A percentile compares a stretch with the other conserved stretches of the same genome.
These are phyloP conservation scores for Sturnus vulgaris DNA, from an alignment of 2,113 vertebrate species.

Conservation along the genomic window DNA sequence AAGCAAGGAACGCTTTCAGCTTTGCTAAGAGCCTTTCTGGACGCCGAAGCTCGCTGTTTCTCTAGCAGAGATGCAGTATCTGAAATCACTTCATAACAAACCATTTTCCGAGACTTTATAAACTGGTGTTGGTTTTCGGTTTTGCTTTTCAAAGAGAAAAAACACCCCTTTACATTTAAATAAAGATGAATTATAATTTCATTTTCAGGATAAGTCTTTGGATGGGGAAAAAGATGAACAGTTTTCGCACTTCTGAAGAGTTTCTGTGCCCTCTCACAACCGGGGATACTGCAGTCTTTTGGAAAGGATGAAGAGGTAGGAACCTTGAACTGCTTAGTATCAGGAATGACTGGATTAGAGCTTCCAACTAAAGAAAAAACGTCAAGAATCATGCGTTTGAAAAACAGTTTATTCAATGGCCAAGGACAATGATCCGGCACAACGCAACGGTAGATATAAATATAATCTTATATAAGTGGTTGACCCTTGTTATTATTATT, in stretches of 20 bases:
- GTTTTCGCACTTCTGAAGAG: slow-evolving; percentile 1
- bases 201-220: slow-evolving; percentile 53
- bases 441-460: slow-evolving; percentile 66
- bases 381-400: slow-evolving; percentile 66
- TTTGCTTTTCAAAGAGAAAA: neutral
- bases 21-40: slow-evolving; percentile 53
- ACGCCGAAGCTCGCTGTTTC: slow-evolving; percentile 5
- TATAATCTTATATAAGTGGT: slow-evolving; percentile 68
- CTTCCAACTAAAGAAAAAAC: slow-evolving; percentile 66
- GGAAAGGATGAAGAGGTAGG: slow-evolving; percentile 54
- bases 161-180: neutral
- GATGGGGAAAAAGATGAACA: neutral
- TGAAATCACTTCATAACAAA: slow-evolving; percentile 20
- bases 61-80: slow-evolving; percentile 53
- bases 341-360: slow-evolving; percentile 54
- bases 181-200: slow-evolving; percentile 63
- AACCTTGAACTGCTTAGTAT: slow-evolving; percentile 46
- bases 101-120: neutral
- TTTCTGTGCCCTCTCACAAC: slow-evolving; percentile 23
- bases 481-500: slow-evolving; percentile 66
- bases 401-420: slow-evolving; percentile 66
- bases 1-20: slow-evolving; percentile 40
- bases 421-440: slow-evolving; percentile 65
- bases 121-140: neutral
- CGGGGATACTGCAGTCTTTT: slow-evolving; percentile 45